Conservation (phyloP, 2,113 vertebrate genomes). For the Microtus pennsylvanicus region DNA sequence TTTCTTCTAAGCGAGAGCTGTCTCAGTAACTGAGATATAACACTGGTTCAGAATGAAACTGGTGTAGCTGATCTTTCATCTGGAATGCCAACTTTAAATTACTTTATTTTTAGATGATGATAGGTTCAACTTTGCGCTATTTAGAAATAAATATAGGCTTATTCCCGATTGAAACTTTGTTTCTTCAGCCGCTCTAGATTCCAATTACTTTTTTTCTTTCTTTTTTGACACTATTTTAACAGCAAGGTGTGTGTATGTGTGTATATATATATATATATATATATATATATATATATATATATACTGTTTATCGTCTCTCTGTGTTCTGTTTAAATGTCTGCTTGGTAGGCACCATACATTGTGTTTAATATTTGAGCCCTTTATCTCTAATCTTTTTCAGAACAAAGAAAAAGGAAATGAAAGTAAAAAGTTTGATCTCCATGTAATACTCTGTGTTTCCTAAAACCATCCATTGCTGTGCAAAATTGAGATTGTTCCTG, state of each 20-base stretch:
- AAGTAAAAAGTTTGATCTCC: conserved; percentile 43
- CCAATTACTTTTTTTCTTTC: not conserved
- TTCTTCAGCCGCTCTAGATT: conserved; percentile 35
- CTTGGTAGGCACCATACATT: conserved; percentile 10
- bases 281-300: not conserved
- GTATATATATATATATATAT: too few relatives aligned
- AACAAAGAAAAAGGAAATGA: conserved; percentile 26
- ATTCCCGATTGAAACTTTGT: conserved; percentile 24
- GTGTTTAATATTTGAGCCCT: not conserved
- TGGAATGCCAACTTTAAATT: not conserved
- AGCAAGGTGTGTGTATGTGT: not conserved
- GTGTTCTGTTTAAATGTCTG: not conserved
- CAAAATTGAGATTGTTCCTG: not conserved
- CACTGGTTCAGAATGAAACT: conserved; percentile 51
- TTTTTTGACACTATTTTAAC: conserved; percentile 16
- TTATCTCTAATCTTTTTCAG: conserved; percentile 49
- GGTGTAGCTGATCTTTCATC: conserved; percentile 5
- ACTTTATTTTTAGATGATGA: conserved; percentile 12
- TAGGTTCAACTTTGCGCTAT: conserved; percentile 26
- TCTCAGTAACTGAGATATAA: conserved; percentile 43
- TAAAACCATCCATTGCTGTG: not conserved
- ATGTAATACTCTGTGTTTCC: not conserved
- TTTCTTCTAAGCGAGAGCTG: conserved; percentile 38
- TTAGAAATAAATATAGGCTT: conserved; percentile 14
- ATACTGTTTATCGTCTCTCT: conserved; percentile 48